These are phyloP conservation scores for Piprites chloris DNA, from an alignment of 2,113 vertebrate species.

Conservation along the genomic window DNA sequence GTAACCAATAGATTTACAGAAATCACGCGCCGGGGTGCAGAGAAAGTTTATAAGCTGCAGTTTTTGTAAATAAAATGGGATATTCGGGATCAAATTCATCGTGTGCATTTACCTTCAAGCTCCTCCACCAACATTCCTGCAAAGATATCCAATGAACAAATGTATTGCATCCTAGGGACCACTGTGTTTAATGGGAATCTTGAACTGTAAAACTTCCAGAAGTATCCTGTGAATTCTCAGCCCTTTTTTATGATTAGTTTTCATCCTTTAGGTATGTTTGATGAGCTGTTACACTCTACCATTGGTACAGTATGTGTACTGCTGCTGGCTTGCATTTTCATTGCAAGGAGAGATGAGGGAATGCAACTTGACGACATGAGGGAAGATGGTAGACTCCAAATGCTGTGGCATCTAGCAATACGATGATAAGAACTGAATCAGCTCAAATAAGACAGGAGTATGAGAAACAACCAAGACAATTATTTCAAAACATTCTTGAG, in stretches of 20 bases:
- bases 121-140: too few species aligned
- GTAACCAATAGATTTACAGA: too few species aligned
- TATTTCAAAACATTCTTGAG: background rate
- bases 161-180: accelerated
- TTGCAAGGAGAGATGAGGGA: background rate
- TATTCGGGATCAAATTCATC: too few species aligned
- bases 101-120: too few species aligned
- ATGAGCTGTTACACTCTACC: background rate
- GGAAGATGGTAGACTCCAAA: background rate
- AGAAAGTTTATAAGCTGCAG: too few species aligned
- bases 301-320: background rate
- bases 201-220: background rate
- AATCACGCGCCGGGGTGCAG: too few species aligned
- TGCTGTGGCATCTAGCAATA: accelerated
- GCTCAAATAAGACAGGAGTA: background rate
- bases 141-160: background rate
- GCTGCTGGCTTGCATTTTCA: background rate
- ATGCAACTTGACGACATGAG: background rate
- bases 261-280: background rate
- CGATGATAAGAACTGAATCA: background rate
- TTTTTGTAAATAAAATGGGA: too few species aligned
- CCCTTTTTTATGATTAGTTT: background rate
- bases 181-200: background rate
- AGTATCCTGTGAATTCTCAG: background rate
- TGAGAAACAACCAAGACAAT: background rate